phyloP scores from a whole-genome alignment of 2,797 vertebrate genomes.

The Notamacropus eugenii region DNA sequence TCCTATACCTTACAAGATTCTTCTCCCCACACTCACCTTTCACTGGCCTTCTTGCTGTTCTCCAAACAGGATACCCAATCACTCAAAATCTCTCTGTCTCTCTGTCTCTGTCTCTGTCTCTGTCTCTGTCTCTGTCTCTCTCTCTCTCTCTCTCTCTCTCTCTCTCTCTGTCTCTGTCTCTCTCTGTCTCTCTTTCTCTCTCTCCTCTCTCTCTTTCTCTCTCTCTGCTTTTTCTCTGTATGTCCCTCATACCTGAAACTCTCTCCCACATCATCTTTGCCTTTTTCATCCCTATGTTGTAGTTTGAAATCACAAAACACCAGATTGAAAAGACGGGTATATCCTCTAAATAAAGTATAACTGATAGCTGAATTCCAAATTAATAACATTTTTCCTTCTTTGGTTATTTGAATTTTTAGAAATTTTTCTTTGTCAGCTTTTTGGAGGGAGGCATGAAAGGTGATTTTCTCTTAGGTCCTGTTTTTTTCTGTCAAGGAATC shows the following conservation, averaged over 20 bases:
- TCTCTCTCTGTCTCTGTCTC: too few species aligned
- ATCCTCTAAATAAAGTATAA: constrained; percentile 68
- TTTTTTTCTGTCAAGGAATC: constrained; percentile 69
- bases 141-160: too few species aligned
- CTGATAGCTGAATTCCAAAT: constrained; percentile 51
- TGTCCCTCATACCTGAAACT: background rate
- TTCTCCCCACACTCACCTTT: background rate
- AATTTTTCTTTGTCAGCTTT: constrained; percentile 45
- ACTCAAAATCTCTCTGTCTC: background rate
- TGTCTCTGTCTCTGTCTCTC: too few species aligned
- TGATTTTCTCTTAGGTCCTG: constrained; percentile 55
- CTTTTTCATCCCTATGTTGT: background rate
- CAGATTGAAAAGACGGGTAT: constrained; percentile 35
- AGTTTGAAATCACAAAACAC: constrained; percentile 48
- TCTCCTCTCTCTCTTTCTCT: too few species aligned
- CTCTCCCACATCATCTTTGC: background rate
- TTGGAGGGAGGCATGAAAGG: constrained; percentile 41
- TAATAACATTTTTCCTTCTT: constrained; percentile 63
- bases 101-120: too few species aligned
- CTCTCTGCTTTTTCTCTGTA: background rate
- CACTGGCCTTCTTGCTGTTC: background rate
- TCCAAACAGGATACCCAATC: background rate
- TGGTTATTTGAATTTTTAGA: constrained; percentile 66
- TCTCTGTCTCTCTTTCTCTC: too few species aligned
- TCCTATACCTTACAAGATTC: background rate